phyloP scores from a whole-genome alignment of 2,797 vertebrate species.

The Limosa lapponica region DNA sequence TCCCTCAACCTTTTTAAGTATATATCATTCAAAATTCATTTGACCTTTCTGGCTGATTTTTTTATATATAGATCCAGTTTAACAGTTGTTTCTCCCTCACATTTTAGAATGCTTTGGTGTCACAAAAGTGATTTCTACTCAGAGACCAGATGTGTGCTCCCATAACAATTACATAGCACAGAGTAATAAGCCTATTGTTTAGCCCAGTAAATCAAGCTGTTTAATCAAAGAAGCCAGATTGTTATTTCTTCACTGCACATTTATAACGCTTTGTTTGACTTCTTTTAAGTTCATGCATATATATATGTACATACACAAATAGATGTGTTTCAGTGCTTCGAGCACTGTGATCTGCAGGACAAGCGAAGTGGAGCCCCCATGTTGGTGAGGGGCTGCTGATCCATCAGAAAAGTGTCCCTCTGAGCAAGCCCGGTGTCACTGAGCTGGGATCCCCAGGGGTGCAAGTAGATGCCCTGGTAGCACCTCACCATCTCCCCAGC shows the following conservation, averaged over 20 bases:
- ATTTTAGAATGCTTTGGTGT: background rate
- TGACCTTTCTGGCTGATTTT: background rate
- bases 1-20: background rate
- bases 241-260: slow-evolving; percentile 14
- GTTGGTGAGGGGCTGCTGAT: background rate
- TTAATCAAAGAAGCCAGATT: slow-evolving; percentile 7
- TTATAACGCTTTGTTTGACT: slow-evolving; percentile 37
- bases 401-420: background rate
- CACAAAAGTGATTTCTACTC: background rate
- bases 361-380: background rate
- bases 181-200: slow-evolving; percentile 14
- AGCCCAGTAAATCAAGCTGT: slow-evolving; percentile 29
- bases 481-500: fast-evolving
- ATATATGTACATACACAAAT: background rate
- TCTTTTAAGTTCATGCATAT: fast-evolving
- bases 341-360: background rate
- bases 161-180: background rate
- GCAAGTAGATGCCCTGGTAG: fast-evolving
- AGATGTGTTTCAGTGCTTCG: fast-evolving
- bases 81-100: background rate
- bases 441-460: background rate
- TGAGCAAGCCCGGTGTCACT: fast-evolving
- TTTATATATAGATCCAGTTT: background rate
- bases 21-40: background rate
- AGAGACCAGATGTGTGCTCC: background rate